Base-by-base conservation (phyloP, 2,113 vertebrate genomes). In the Calidris pygmaea region DNA sequence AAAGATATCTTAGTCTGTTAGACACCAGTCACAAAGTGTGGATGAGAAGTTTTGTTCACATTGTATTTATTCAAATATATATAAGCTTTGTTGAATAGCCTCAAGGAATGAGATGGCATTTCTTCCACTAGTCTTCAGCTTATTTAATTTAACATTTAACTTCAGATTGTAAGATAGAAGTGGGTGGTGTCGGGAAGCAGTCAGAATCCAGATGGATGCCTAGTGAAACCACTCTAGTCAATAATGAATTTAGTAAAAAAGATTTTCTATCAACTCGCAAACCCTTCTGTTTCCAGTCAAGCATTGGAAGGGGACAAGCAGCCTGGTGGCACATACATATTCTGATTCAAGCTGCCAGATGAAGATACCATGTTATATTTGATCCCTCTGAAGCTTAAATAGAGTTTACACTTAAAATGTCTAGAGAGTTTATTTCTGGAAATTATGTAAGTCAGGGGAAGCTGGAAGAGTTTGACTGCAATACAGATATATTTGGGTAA, bases 171-270 rank as follows among this genome's bases (percentile, higher is more conserved):
- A 84, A 93, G 48, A 81, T 78, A 66, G 73, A 93, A 67, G 90
- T 95, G 73, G 76, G 66, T 93, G 73, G 56, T 81, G 43, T 84
- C 95, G 80, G 83, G 89, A 96, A 94, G 62, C 83, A 75, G 72
- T 89, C 86, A 70, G 62, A 43, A 87, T 92, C 80, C 92, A 92
- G 59, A 93, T 90, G 86, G 88, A 90, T 86, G 59, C 52, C 55
- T 89, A 78, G 52, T 94, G 85, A 56, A 95, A 93, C 59, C 35
- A 83, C 63, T 80, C 30, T 53, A 92, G 52, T 93, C 83, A 89
- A 89, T 95, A 96, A 95, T 60, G 90, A 93, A 88, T 50, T 85
- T 76, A 91, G 77, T 47, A 89, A 91, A 95, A 97, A 73, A 85
- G 53, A 79, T 76, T 89, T 92, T 90, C 60, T 47, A 52, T 70